Conservation (phyloP, 2,888 invertebrate species). For the Deladenus siricidicola region DNA sequence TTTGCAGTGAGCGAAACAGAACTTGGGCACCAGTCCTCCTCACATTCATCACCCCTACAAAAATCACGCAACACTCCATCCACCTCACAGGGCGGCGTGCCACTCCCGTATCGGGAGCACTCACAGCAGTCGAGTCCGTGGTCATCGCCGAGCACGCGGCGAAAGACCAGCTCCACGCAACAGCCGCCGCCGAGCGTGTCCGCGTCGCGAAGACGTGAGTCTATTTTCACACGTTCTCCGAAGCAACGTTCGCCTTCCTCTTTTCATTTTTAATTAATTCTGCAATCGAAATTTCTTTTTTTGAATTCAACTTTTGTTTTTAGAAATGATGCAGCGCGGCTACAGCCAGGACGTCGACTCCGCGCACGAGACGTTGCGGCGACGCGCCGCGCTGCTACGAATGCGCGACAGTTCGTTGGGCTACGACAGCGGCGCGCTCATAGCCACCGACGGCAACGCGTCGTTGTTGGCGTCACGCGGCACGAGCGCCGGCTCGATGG, state of each 20-base stretch:
- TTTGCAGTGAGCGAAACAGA: too few species aligned
- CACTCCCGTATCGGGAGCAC: not conserved
- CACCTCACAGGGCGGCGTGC: too few species aligned
- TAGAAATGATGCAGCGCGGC: slow-evolving; percentile 17
- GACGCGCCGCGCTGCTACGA: slow-evolving; percentile 16
- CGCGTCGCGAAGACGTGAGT: not conserved
- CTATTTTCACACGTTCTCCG: too few species aligned
- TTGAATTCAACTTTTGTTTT: too few species aligned
- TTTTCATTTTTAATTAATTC: too few species aligned
- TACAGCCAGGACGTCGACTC: slow-evolving; percentile 27
- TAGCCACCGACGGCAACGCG: not conserved
- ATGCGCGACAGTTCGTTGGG: slow-evolving; percentile 26
- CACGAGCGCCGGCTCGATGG: not conserved
- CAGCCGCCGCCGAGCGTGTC: not conserved
- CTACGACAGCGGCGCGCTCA: slow-evolving; percentile 15
- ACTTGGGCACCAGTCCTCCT: not conserved
- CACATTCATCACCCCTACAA: not conserved
- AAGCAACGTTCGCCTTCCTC: too few species aligned
- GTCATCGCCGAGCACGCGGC: slow-evolving; percentile 4
- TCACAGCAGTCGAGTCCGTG: slow-evolving; percentile 9
- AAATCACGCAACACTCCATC: not conserved
- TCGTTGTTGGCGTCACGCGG: not conserved
- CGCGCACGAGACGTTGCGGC: slow-evolving; percentile 1
- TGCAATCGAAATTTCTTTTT: too few species aligned
- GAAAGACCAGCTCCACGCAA: not conserved